Evolutionary conservation across 2,113 vertebrate genomes (phyloP).

Genomic region (Potamarius usumacintae): DNA sequence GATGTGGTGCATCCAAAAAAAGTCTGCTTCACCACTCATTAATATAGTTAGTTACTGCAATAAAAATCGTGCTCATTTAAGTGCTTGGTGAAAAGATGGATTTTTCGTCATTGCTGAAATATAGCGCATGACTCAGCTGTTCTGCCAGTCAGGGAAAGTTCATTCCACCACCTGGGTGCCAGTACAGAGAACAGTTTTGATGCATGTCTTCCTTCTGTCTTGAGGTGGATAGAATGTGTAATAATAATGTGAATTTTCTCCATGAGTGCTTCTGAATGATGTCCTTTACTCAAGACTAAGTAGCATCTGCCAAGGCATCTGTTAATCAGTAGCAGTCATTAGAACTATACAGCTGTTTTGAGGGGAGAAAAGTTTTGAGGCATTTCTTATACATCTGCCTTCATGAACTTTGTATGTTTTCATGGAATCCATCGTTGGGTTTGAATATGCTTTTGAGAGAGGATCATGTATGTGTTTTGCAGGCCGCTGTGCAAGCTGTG

Average conservation of each 20-base stretch:
- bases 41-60: not conserved
- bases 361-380: not conserved
- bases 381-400: not conserved
- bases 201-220: slow-evolving; percentile 10
- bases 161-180: slow-evolving; percentile 12
- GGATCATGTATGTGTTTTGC: slow-evolving; percentile 29
- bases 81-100: not conserved
- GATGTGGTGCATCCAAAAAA: not conserved
- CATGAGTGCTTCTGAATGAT: not conserved
- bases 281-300: slow-evolving; percentile 11
- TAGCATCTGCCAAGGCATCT: slow-evolving; percentile 22
- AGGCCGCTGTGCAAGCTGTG: slow-evolving; percentile 94
- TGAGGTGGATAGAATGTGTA: not conserved
- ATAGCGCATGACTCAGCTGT: not conserved
- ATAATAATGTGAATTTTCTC: slow-evolving; percentile 19
- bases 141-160: not conserved
- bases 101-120: not conserved
- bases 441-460: not conserved
- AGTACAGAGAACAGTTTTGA: slow-evolving; percentile 5
- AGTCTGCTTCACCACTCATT: not conserved
- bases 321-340: slow-evolving; percentile 5
- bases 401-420: not conserved
- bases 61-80: not conserved
- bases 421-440: not conserved
- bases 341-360: slow-evolving; percentile 11